A percentile compares a stretch with the other conserved stretches of the same genome.
Evolutionary conservation across 92 coral and sea anemone genomes (phyloP).

Genomic region (Siderastrea siderea): DNA sequence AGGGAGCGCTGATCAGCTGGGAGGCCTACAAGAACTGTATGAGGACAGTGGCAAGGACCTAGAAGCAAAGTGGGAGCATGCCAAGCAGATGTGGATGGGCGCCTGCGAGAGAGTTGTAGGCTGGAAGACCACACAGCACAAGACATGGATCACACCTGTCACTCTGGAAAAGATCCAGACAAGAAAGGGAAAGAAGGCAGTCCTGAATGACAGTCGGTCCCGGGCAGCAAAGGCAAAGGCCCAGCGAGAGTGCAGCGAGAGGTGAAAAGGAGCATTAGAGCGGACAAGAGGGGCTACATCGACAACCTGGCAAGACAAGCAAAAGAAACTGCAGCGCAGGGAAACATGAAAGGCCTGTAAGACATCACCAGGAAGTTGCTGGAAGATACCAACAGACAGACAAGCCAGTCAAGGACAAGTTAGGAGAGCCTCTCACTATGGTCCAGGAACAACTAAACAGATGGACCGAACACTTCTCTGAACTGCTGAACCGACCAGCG

Average conservation of each 20-base stretch:
- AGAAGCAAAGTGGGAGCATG: no score
- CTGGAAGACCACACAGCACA: no score
- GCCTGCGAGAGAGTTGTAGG: no score
- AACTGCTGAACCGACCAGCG: constrained; percentile 40
- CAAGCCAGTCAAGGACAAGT: constrained; percentile 24
- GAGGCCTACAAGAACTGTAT: not conserved
- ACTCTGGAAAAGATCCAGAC: no score
- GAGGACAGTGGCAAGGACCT: no score
- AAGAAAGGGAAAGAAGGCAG: no score
- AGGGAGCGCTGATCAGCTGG: constrained; percentile 22
- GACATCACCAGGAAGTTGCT: constrained; percentile 43
- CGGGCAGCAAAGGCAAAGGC: no score
- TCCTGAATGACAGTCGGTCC: no score
- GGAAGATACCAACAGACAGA: constrained; percentile 14
- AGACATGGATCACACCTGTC: no score
- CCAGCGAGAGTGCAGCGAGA: not conserved
- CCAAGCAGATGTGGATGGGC: no score
- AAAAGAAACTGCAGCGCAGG: constrained; percentile 37
- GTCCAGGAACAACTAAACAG: constrained; percentile 36
- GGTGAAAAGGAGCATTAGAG: constrained; percentile 44
- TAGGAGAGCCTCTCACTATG: constrained; percentile 15
- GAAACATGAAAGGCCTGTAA: constrained; percentile 35
- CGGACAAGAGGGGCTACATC: constrained; percentile 36
- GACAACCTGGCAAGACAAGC: constrained; percentile 44
- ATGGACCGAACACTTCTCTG: constrained; percentile 54